Conservation (phyloP, 1,140 invertebrate species). For the Aphis gossypii region DNA sequence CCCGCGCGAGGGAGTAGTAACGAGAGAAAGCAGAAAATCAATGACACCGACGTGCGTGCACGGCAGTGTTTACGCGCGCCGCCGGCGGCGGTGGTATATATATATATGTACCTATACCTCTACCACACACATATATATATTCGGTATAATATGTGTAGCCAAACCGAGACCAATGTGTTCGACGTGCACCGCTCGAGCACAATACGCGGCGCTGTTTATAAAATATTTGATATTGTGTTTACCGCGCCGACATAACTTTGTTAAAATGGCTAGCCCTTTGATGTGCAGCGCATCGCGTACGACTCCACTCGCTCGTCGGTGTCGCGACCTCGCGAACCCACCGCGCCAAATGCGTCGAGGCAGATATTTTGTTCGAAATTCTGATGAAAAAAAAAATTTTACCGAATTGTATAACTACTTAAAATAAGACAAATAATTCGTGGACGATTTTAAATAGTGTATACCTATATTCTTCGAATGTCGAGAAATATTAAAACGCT, state of each 20-base stretch:
- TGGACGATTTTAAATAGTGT: too few relatives aligned
- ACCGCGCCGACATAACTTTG: not conserved
- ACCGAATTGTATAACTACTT: too few relatives aligned
- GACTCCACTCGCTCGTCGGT: too few relatives aligned
- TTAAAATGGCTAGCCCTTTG: not conserved
- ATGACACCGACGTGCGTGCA: constrained; percentile 9
- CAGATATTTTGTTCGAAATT: too few relatives aligned
- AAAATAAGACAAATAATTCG: too few relatives aligned
- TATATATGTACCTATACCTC: not conserved
- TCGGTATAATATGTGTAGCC: not conserved
- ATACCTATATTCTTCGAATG: too few relatives aligned
- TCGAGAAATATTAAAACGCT: too few relatives aligned
- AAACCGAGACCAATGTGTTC: not conserved
- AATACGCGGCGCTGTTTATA: not conserved
- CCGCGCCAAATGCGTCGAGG: not conserved
- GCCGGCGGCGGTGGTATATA: not conserved
- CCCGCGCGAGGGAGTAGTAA: not conserved
- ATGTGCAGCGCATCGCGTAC: too few relatives aligned
- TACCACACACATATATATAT: not conserved
- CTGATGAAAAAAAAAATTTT: too few relatives aligned
- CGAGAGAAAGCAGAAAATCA: constrained; percentile 42
- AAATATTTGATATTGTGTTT: not conserved
- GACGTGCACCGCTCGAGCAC: not conserved
- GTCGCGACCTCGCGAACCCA: not conserved
- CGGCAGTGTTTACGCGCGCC: not conserved